Conservation (phyloP, 2,888 invertebrate species). For the Cyaniris semiargus region DNA sequence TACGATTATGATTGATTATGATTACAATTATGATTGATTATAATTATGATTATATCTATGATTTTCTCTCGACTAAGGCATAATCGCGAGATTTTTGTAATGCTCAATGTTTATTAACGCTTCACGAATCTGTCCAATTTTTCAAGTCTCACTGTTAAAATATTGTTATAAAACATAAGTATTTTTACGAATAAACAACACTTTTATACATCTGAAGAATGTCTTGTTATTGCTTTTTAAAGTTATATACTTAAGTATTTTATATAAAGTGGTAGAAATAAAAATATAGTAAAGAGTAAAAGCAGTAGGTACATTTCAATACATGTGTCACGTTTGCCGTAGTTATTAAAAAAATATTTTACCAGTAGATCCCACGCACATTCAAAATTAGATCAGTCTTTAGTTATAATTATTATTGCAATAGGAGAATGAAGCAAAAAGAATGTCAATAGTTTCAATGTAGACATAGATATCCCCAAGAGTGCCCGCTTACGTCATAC, state of each 20-base stretch:
- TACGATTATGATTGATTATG: too few species aligned
- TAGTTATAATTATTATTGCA: slow-evolving; percentile 2
- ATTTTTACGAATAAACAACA: slow-evolving; percentile 12
- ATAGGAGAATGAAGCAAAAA: slow-evolving; percentile 43
- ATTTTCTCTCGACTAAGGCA: not conserved
- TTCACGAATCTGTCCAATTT: slow-evolving; percentile 16
- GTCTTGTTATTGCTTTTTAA: slow-evolving; percentile 16
- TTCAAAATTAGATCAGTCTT: not conserved
- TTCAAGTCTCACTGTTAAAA: not conserved
- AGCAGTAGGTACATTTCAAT: not conserved
- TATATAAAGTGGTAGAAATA: not conserved
- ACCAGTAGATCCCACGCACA: not conserved
- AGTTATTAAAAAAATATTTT: slow-evolving; percentile 29
- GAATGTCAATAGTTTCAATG: slow-evolving; percentile 21
- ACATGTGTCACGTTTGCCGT: slow-evolving; percentile 34
- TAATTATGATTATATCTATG: not conserved
- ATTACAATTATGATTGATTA: too few species aligned
- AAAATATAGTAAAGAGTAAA: not conserved
- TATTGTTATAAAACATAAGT: slow-evolving; percentile 10
- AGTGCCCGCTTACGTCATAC: not conserved
- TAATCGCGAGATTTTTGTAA: slow-evolving; percentile 4
- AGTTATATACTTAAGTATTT: not conserved
- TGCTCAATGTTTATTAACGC: not conserved
- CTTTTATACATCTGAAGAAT: slow-evolving; percentile 5
- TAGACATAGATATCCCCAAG: not conserved